These are phyloP conservation scores for Nymphalis polychloros DNA, from an alignment of 2,888 invertebrate species.

Conservation along the genomic window DNA sequence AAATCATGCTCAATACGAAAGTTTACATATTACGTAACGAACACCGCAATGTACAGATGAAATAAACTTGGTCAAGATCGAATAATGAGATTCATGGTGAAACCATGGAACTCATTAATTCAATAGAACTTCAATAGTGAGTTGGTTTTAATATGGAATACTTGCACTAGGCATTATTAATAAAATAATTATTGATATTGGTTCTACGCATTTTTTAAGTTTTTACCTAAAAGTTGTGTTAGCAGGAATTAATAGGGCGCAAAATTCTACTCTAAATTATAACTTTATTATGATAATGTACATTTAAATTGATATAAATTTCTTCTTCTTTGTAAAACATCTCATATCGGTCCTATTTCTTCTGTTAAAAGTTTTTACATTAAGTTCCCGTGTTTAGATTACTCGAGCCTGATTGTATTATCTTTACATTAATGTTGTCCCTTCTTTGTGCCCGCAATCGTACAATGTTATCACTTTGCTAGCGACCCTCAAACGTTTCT, in stretches of 20 bases:
- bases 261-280: neutral
- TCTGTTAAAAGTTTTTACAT: neutral
- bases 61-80: too few relatives aligned
- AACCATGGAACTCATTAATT: too few relatives aligned
- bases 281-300: too few relatives aligned
- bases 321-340: neutral
- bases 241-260: too few relatives aligned
- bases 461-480: neutral
- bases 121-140: too few relatives aligned
- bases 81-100: too few relatives aligned
- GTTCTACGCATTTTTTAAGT: neutral
- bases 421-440: constrained; percentile 11
- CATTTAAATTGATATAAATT: neutral
- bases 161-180: too few relatives aligned
- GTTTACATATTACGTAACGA: too few relatives aligned
- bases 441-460: neutral
- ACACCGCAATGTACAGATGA: too few relatives aligned
- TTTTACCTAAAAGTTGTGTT: too few relatives aligned
- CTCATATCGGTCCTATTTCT: neutral
- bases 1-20: too few relatives aligned
- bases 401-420: constrained; percentile 8
- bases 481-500: neutral
- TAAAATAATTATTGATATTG: neutral
- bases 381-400: neutral
- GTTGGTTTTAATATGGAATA: too few relatives aligned